Evolutionary conservation across 2,888 invertebrate species (phyloP).

Genomic region (Nyleta sp.): DNA sequence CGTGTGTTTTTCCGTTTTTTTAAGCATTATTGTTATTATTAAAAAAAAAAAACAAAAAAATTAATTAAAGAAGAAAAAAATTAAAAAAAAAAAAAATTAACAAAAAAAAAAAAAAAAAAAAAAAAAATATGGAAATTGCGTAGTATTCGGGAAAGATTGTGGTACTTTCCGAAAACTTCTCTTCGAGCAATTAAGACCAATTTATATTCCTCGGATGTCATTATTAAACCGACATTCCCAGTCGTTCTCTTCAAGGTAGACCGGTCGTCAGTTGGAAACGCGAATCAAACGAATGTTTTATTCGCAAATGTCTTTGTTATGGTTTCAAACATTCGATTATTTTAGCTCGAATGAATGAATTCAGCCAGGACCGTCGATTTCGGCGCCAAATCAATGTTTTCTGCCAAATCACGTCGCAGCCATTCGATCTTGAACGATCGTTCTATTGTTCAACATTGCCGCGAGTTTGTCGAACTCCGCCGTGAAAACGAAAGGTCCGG

Average conservation of each 20-base stretch:
- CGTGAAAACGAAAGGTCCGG: background rate
- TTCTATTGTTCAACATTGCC: slow-evolving; percentile 14
- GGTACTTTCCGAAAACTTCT: background rate
- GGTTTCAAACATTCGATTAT: slow-evolving; percentile 6
- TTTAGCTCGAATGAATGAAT: background rate
- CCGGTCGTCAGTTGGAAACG: slow-evolving; percentile 16
- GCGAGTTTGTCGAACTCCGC: slow-evolving; percentile 10
- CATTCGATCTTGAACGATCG: too few relatives aligned
- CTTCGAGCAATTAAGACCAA: slow-evolving; percentile 11
- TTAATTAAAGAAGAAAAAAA: too few relatives aligned
- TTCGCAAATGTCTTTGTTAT: slow-evolving; percentile 21
- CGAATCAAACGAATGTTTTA: background rate
- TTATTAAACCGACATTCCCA: slow-evolving; percentile 43
- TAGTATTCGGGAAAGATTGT: too few relatives aligned
- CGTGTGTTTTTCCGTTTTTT: too few relatives aligned
- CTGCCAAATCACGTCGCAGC: too few relatives aligned
- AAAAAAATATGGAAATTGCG: too few relatives aligned
- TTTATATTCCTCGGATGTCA: slow-evolving; percentile 21
- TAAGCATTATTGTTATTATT: too few relatives aligned
- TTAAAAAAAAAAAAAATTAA: too few relatives aligned
- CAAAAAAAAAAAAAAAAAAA: too few relatives aligned
- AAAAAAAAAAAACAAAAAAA: too few relatives aligned
- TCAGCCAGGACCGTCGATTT: too few relatives aligned
- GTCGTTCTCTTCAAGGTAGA: slow-evolving; percentile 52
- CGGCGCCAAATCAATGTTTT: too few relatives aligned